Evolutionary conservation across 2,797 vertebrate species (phyloP).

Genomic region (Philypnodon macrostomus): DNA sequence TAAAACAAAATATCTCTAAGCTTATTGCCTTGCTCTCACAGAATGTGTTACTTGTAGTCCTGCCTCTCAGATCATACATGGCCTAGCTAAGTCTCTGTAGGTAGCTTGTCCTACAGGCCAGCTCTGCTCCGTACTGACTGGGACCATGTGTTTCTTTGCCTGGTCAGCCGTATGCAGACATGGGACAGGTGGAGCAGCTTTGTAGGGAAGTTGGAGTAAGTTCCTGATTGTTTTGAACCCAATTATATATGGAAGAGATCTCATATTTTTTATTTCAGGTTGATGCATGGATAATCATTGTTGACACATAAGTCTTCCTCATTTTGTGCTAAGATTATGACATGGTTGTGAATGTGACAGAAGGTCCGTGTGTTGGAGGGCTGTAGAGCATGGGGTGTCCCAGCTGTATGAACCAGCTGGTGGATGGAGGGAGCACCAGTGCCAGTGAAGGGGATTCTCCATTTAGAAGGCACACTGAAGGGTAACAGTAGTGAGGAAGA

Average conservation of each 20-base stretch:
- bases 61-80: constrained; percentile 21
- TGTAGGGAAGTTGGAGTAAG: constrained; percentile 34
- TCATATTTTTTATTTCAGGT: too few species aligned
- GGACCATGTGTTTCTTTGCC: constrained; percentile 71
- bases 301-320: too few species aligned
- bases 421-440: constrained; percentile 55
- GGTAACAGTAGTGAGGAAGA: too few species aligned
- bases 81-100: constrained; percentile 47
- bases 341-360: constrained; percentile 55
- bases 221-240: constrained; percentile 10
- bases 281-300: too few species aligned
- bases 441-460: constrained; percentile 64
- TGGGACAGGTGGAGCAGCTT: constrained; percentile 65
- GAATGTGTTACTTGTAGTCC: constrained; percentile 22
- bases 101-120: constrained; percentile 68
- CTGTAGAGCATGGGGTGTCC: constrained; percentile 69
- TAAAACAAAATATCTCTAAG: not conserved
- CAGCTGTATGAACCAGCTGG: constrained; percentile 78
- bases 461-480: constrained; percentile 56
- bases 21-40: constrained; percentile 3
- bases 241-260: too few species aligned
- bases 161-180: constrained; percentile 56
- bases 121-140: constrained; percentile 62
- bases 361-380: constrained; percentile 68
- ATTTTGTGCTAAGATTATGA: constrained; percentile 16